Percentiles rank a stretch among this genome's conserved stretches.
These are phyloP conservation scores for Lepidochitona cinerea DNA, from an alignment of 2,888 invertebrate genomes.

Conservation along the genomic window DNA sequence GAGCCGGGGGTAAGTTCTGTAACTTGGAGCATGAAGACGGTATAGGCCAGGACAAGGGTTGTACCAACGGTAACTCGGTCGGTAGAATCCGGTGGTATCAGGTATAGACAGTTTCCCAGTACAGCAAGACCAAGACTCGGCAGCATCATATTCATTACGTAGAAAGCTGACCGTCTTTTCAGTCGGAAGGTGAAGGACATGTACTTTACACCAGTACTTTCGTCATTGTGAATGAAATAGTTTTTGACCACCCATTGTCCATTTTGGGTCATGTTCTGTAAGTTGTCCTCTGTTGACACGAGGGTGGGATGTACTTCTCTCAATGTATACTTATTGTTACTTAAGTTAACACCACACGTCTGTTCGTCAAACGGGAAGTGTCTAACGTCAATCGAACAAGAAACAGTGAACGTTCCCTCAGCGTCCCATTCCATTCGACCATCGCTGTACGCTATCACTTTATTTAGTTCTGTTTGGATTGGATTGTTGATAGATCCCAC, in stretches of 20 bases:
- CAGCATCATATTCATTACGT: not conserved
- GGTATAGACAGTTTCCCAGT: not conserved
- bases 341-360: not conserved
- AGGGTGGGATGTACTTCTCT: not conserved
- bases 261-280: not conserved
- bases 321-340: not conserved
- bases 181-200: not conserved
- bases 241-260: not conserved
- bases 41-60: not conserved
- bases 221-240: not conserved
- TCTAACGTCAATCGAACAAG: not conserved
- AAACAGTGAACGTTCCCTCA: not conserved
- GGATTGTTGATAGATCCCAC: not conserved
- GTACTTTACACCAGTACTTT: not conserved
- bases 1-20: not conserved
- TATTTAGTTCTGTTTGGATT: not conserved
- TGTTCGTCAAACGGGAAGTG: not conserved
- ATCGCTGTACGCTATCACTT: not conserved
- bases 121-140: not conserved
- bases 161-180: not conserved
- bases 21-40: slow-evolving; percentile 1
- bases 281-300: not conserved
- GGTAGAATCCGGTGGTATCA: not conserved
- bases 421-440: not conserved
- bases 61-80: not conserved